Evolutionary conservation across 2,797 vertebrate species (phyloP).

Genomic region (Acestrorhynchus altus): DNA sequence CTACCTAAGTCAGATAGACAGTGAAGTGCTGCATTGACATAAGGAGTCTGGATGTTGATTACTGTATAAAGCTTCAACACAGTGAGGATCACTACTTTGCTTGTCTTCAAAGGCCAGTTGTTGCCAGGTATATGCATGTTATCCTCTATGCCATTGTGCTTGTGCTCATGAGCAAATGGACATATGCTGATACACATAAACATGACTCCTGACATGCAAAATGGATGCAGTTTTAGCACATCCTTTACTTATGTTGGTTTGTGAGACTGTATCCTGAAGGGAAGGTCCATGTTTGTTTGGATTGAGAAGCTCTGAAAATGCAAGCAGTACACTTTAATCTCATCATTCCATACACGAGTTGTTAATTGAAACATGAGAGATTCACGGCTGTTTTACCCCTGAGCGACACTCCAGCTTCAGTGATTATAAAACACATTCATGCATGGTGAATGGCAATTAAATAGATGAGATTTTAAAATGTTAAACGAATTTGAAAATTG

Average conservation of each 20-base stretch:
- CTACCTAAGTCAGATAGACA: slow-evolving; percentile 14
- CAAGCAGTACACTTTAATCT: slow-evolving; percentile 46
- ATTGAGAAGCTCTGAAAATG: slow-evolving; percentile 19
- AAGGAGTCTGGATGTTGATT: slow-evolving; percentile 2
- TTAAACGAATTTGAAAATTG: slow-evolving; percentile 22
- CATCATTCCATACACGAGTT: slow-evolving; percentile 46
- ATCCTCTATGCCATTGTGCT: neutral
- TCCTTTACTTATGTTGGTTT: neutral
- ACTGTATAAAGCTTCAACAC: neutral
- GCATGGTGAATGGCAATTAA: slow-evolving; percentile 49
- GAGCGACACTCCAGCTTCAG: slow-evolving; percentile 30
- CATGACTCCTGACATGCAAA: neutral
- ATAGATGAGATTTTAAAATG: slow-evolving; percentile 28
- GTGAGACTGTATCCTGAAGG: slow-evolving; percentile 30
- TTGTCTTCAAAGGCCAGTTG: neutral
- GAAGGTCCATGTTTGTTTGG: slow-evolving; percentile 32
- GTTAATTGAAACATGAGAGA: slow-evolving; percentile 52
- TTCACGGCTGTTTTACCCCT: slow-evolving; percentile 48
- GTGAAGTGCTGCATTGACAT: neutral
- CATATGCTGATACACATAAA: neutral
- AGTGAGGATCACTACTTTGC: too few relatives aligned
- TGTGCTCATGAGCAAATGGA: neutral
- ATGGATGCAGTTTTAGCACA: slow-evolving; percentile 1
- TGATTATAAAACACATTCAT: slow-evolving; percentile 44
- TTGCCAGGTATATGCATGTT: neutral